Conservation (phyloP, 30 jellyfish, hydroid and myxozoan species). For the Mastigias papua region DNA sequence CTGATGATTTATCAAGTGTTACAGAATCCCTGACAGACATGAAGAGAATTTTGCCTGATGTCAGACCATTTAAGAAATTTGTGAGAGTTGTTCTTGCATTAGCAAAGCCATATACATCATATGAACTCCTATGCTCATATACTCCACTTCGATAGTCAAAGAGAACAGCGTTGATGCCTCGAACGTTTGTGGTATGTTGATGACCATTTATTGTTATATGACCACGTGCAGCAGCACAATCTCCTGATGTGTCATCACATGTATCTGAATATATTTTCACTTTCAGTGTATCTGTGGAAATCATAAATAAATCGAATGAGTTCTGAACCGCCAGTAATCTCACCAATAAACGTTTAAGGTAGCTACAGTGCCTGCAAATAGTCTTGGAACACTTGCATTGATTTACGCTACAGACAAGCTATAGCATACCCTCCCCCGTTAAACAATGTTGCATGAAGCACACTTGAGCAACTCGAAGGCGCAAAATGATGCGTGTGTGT, state of each 20-base stretch:
- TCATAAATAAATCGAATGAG: no score
- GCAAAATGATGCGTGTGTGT: no score
- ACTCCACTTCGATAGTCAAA: conserved; percentile 66
- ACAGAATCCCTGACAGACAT: conserved; percentile 27
- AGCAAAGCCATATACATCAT: not conserved
- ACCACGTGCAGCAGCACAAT: not conserved
- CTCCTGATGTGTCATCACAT: not conserved
- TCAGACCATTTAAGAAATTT: conserved; percentile 4
- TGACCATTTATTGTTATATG: conserved; percentile 47
- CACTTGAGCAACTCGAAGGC: no score
- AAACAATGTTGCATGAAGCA: no score
- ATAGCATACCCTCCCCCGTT: no score
- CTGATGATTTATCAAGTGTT: not conserved
- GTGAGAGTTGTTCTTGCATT: not conserved
- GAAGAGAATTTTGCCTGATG: conserved; percentile 53
- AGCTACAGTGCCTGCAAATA: no score
- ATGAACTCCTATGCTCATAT: conserved; percentile 30
- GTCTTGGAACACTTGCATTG: no score
- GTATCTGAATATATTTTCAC: conserved; percentile 14
- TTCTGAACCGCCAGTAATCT: no score
- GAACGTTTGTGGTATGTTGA: conserved; percentile 31
- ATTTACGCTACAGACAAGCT: no score
- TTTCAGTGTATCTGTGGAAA: not conserved
- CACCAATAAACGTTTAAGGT: no score
- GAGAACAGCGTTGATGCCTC: conserved; percentile 41